Percentiles rank a stretch among this genome's conserved stretches.
Evolutionary conservation across 2,797 vertebrate genomes (phyloP).

Genomic region (Silurus lanzhouensis): DNA sequence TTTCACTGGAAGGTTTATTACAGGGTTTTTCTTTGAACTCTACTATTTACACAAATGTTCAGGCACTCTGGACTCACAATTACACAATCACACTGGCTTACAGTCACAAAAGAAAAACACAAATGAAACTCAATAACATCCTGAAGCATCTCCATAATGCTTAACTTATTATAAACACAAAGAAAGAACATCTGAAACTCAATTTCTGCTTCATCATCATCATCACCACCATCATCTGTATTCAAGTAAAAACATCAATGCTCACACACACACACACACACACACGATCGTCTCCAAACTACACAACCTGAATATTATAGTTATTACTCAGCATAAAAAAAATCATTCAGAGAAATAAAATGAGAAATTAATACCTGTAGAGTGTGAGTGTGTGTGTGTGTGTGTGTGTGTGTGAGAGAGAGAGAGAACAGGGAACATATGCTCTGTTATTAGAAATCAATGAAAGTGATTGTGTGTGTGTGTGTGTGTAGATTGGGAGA

Average conservation of each 20-base stretch:
- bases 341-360: neutral
- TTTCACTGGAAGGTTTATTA: slow-evolving; percentile 63
- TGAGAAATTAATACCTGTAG: neutral
- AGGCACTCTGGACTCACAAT: slow-evolving; percentile 81
- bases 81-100: slow-evolving; percentile 31
- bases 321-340: slow-evolving; percentile 21
- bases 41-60: slow-evolving; percentile 77
- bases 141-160: slow-evolving; percentile 65
- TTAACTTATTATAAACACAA: slow-evolving; percentile 71
- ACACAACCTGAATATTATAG: slow-evolving; percentile 13
- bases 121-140: slow-evolving; percentile 58
- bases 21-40: slow-evolving; percentile 62
- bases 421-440: no score
- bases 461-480: neutral
- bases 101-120: slow-evolving; percentile 62
- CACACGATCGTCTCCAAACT: slow-evolving; percentile 11
- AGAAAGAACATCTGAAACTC: slow-evolving; percentile 54
- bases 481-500: neutral
- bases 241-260: slow-evolving; percentile 54
- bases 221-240: slow-evolving; percentile 53
- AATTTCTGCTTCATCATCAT: slow-evolving; percentile 32
- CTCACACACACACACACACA: slow-evolving; percentile 43
- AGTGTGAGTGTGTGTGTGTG: neutral
- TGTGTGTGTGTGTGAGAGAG: neutral
- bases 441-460: no score